Conservation (phyloP, 2,888 invertebrate genomes). For the Polyploca ridens region DNA sequence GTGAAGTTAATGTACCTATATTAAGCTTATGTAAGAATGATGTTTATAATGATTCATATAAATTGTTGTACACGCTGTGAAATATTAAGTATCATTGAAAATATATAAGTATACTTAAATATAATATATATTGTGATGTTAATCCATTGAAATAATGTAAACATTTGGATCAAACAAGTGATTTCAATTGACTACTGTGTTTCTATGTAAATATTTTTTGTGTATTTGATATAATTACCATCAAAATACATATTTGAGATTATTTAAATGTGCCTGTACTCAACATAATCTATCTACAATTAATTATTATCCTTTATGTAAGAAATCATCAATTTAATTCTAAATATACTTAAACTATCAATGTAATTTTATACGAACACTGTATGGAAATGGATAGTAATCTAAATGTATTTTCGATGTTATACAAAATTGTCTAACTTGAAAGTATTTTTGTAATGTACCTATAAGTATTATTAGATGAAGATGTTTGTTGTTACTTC, state of each 20-base stretch:
- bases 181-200: neutral
- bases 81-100: neutral
- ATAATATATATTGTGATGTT: conserved; percentile 3
- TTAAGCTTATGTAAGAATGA: conserved; percentile 24
- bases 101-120: neutral
- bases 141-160: neutral
- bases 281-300: neutral
- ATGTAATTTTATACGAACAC: conserved; percentile 55
- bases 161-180: neutral
- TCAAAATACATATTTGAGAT: neutral
- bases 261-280: conserved; percentile 8
- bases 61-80: conserved; percentile 36
- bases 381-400: conserved; percentile 40
- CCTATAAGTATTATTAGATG: conserved; percentile 31
- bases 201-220: neutral
- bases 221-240: neutral
- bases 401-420: conserved; percentile 74
- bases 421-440: conserved; percentile 70
- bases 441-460: conserved; percentile 75
- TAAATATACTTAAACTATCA: conserved; percentile 19
- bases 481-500: conserved; percentile 48
- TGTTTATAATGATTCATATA: conserved; percentile 35
- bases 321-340: conserved; percentile 11
- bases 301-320: neutral
- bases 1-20: conserved; percentile 28